Evolutionary conservation across 2,888 invertebrate species (phyloP), one percentile per base, ranked within the genome.

Genomic region (Chrysolina haemoptera): DNA sequence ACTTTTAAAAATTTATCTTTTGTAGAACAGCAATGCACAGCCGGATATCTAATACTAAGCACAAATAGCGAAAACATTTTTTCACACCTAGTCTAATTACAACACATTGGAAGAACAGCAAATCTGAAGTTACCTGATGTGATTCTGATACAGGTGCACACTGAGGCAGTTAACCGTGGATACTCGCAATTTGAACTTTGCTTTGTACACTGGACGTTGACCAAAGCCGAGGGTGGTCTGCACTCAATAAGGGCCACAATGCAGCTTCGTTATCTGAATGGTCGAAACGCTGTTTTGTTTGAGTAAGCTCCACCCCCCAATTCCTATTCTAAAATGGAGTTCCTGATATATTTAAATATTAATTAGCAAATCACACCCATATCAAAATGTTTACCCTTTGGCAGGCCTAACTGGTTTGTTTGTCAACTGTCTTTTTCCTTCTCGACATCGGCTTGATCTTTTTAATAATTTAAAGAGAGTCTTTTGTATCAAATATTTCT

Each of bases 301-400:
- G 73, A 68, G 63, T 77, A 82, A 80, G 83, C 85, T 84, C 86
- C 86, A 84, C 86, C 86, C 83, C 78, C 67, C 78, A 74, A 76
- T 79, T 78, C 79, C 81, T 80, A 78, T 79, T 76, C 81, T 78
- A 84, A 85, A 85, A 85, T 84, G 85, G 85, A 82, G 84, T 79
- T 76, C 71, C 78, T 78, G 83, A 77, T 75, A 62, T 67, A 73
- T 80, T 84, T 82, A 82, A 85, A 83, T 82, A 84, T 85, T 85
- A 83, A 86, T 85, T 84, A 81, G 72, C 75, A 78, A 80, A 82
- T 83, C 83, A 79, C 81, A 82, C 82, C 80, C 79, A 73, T 78
- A 76, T 84, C 83, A 83, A 82, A 83, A 83, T 80, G 80, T 82
- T 81, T 81, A 80, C 81, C 81, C 78, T 80, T 80, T 71, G 64